Base-by-base conservation (phyloP, 1,140 invertebrate species). In the Micrasema minimum region DNA sequence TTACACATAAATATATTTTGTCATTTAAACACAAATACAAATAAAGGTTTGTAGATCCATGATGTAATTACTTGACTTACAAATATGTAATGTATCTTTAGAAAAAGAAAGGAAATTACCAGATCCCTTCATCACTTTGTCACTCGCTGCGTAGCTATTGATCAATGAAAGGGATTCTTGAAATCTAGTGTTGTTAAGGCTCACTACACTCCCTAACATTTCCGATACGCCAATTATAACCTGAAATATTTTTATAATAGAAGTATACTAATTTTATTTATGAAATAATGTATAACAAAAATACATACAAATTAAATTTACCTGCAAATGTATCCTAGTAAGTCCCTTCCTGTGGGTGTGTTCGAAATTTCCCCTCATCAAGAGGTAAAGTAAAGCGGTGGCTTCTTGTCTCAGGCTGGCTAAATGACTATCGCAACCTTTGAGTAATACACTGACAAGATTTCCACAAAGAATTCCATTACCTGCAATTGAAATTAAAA, bases 321-420 rank as follows among this genome's bases (percentile, higher is more conserved):
- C 88, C 85, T 94, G 93, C 12, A 94, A 83, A 81, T 95, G 93
- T 2, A 97, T 94, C 75, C 96, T 85, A 0, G 93, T 96, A 38
- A 97, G 85, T 66, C 91, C 92, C 76, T 93, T 93, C 46, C 91
- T 87, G 48, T 89, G 87, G 18, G 90, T 93, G 77, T 94, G 95
- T 78, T 97, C 94, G 85, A 95, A 97, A 83, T 97, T 97, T 77
- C 92, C 93, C 70, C 95, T 88, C 94, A 97, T 96, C 18, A 97
- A 85, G 38, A 96, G 83, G 83, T 97, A 97, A 0, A 97, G 84
- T 7, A 96, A 89, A 64, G 94, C 94, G 77, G 94, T 95, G 0
- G 95, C 93, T 80, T 97, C 95, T 76, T 95, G 92, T 31, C 96
- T 87, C 37, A 95, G 88, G 51, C 88, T 90, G 66, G 90, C 89